A percentile compares a stretch with the other conserved stretches of the same genome.
These are phyloP conservation scores for Empidonax alnorum DNA, from an alignment of 2,113 vertebrate species.

Conservation along the genomic window DNA sequence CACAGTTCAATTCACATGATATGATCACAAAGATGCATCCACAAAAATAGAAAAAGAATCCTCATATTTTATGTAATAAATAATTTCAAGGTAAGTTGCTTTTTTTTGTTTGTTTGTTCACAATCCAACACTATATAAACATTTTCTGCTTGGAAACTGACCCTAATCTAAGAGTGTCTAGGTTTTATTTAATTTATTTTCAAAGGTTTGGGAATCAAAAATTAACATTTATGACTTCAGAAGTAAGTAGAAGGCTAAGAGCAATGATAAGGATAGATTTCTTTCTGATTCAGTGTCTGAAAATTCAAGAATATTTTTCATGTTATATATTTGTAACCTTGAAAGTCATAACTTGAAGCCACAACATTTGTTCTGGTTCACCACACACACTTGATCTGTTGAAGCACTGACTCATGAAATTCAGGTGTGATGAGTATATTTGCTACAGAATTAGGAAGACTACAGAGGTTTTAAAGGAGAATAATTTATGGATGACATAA, in stretches of 20 bases:
- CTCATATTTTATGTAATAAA: not conserved
- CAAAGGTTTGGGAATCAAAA: not conserved
- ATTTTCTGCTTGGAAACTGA: not conserved
- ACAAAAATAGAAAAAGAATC: not conserved
- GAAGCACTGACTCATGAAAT: conserved; percentile 60
- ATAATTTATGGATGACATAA: conserved; percentile 57
- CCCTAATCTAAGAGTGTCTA: not conserved
- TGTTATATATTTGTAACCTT: conserved; percentile 2
- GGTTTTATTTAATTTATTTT: not conserved
- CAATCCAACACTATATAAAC: not conserved
- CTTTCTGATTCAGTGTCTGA: not conserved
- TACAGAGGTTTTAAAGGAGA: conserved; percentile 54
- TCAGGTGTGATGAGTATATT: conserved; percentile 42
- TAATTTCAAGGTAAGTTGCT: not conserved
- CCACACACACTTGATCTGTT: not conserved
- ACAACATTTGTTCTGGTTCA: conserved; percentile 16
- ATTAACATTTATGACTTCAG: not conserved
- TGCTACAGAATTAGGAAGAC: conserved; percentile 61
- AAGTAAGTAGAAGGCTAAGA: not conserved
- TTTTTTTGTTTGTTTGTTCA: not conserved
- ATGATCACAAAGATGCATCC: not conserved
- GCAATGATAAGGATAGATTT: not conserved
- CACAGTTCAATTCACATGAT: not conserved
- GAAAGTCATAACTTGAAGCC: not conserved
- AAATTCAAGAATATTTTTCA: not conserved